A percentile compares a stretch with the other conserved stretches of the same genome.
Conservation (phyloP, 1,140 invertebrate species). For the Calliphora vicina region DNA sequence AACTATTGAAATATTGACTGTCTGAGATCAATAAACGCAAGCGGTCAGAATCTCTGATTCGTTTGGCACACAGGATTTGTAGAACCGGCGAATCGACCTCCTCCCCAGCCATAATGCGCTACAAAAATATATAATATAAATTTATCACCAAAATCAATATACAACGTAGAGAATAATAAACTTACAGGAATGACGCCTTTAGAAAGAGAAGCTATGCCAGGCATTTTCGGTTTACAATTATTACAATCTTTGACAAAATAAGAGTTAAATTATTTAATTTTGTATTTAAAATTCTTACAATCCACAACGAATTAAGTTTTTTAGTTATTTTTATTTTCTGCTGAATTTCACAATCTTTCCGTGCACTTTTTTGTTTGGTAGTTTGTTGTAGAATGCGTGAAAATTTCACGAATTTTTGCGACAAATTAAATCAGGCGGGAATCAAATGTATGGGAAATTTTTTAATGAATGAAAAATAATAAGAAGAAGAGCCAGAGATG, state of each 20-base stretch:
- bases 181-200: constrained; percentile 39
- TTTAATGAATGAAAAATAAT: too few species aligned
- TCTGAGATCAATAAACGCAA: constrained; percentile 87
- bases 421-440: neutral
- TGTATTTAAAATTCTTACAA: too few species aligned
- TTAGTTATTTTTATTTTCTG: neutral
- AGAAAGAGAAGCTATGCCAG: constrained; percentile 34
- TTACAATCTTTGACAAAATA: neutral
- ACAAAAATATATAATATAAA: neutral
- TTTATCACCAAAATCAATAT: neutral
- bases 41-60: constrained; percentile 75
- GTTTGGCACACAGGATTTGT: constrained; percentile 77
- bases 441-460: too few species aligned
- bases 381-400: neutral
- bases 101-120: constrained; percentile 54
- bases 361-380: neutral
- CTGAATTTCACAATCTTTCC: neutral
- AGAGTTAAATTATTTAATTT: too few species aligned
- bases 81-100: constrained; percentile 68
- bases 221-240: constrained; percentile 10
- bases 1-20: constrained; percentile 82
- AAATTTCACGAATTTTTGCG: neutral
- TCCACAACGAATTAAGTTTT: too few species aligned
- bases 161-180: neutral
- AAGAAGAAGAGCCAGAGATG: too few species aligned